Evolutionary conservation across 2,888 invertebrate genomes (phyloP).

Genomic region (Ligdia adustata): DNA sequence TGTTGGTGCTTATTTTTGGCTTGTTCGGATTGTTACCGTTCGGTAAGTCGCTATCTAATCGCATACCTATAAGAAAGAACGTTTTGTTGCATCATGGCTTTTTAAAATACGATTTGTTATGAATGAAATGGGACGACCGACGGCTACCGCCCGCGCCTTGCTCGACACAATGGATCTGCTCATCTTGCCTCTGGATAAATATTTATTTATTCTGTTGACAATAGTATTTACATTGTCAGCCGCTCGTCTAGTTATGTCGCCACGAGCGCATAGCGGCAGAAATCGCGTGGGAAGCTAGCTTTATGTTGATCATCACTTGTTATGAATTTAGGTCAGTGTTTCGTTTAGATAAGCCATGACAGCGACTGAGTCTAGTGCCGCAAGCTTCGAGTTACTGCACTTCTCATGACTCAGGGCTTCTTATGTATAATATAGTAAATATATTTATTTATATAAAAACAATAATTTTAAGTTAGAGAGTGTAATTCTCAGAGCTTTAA

Average conservation of each 20-base stretch:
- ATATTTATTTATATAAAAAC: too few relatives aligned
- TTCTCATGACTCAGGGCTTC: too few relatives aligned
- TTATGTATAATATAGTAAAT: too few relatives aligned
- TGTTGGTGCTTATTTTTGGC: constrained; percentile 57
- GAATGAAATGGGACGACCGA: constrained; percentile 39
- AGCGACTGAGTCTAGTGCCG: constrained; percentile 38
- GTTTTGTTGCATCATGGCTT: constrained; percentile 54
- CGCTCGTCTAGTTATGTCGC: constrained; percentile 63
- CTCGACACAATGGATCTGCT: constrained; percentile 65
- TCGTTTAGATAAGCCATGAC: constrained; percentile 45
- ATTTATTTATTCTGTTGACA: constrained; percentile 82
- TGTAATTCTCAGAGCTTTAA: too few relatives aligned
- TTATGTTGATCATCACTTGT: constrained; percentile 70
- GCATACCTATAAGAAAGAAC: constrained; percentile 28
- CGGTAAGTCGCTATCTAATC: constrained; percentile 56
- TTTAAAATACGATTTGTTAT: constrained; percentile 54
- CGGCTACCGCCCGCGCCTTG: constrained; percentile 54
- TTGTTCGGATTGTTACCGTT: constrained; percentile 52
- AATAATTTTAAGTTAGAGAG: too few relatives aligned
- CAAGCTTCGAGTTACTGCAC: constrained; percentile 23
- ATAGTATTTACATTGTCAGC: constrained; percentile 79
- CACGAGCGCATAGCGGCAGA: constrained; percentile 44
- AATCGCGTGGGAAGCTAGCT: constrained; percentile 64
- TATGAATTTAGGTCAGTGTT: constrained; percentile 70
- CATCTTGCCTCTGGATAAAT: constrained; percentile 77